Evolutionary conservation across 2,888 invertebrate genomes (phyloP).

Genomic region (Melanchra persicariae): DNA sequence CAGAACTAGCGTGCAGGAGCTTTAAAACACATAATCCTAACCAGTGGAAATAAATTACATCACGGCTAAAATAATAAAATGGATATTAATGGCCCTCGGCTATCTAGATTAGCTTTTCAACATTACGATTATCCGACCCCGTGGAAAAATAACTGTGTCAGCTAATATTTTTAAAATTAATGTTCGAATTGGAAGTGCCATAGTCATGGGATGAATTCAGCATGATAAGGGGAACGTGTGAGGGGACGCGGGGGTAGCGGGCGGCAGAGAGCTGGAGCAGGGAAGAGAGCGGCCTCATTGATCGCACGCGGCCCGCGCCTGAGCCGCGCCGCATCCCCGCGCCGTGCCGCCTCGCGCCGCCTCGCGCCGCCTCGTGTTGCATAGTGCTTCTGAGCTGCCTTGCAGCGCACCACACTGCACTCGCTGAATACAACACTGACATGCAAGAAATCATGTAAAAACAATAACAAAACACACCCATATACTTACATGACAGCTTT

Average conservation of each 20-base stretch:
- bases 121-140: slow-evolving; percentile 44
- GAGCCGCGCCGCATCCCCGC: slow-evolving; percentile 70
- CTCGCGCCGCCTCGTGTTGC: slow-evolving; percentile 67
- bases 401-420: slow-evolving; percentile 81
- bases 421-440: slow-evolving; percentile 23
- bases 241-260: slow-evolving; percentile 68
- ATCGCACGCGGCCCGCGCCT: slow-evolving; percentile 86
- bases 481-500: background rate
- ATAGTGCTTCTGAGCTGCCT: background rate
- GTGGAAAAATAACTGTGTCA: slow-evolving; percentile 66
- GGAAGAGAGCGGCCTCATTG: slow-evolving; percentile 85
- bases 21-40: slow-evolving; percentile 19
- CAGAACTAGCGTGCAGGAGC: slow-evolving; percentile 19
- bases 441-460: slow-evolving; percentile 34
- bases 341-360: slow-evolving; percentile 71
- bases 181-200: slow-evolving; percentile 81
- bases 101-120: slow-evolving; percentile 59
- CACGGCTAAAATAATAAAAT: slow-evolving; percentile 48
- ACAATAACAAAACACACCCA: slow-evolving; percentile 7
- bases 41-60: slow-evolving; percentile 29
- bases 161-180: slow-evolving; percentile 78
- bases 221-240: slow-evolving; percentile 68
- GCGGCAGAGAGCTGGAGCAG: slow-evolving; percentile 64
- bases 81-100: slow-evolving; percentile 45
- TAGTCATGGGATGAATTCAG: slow-evolving; percentile 79